Evolutionary conservation across 2,113 vertebrate species (phyloP).

Genomic region (Picathartes gymnocephalus): DNA sequence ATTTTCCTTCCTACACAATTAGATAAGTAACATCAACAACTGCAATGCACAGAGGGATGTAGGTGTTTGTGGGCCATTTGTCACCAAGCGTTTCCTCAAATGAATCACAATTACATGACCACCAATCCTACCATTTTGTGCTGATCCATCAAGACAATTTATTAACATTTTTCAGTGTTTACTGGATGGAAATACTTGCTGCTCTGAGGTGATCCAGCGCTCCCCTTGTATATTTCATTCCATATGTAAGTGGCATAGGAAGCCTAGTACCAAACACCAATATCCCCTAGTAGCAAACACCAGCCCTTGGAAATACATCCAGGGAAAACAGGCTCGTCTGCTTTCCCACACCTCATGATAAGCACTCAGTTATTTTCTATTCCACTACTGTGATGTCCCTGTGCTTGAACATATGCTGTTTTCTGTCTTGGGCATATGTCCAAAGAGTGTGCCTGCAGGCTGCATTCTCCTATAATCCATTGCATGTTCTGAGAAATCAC

Average conservation of each 20-base stretch:
- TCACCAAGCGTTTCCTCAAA: not conserved
- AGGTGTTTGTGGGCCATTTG: conserved; percentile 16
- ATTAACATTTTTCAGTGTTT: conserved; percentile 28
- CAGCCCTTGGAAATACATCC: not conserved
- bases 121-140: not conserved
- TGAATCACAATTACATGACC: not conserved
- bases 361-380: conserved; percentile 23
- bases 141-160: conserved; percentile 4
- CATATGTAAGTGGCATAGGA: not conserved
- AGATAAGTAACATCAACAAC: not conserved
- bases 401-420: conserved; percentile 43
- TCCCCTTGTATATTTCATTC: not conserved
- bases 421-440: conserved; percentile 39
- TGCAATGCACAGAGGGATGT: not conserved
- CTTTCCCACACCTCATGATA: not conserved
- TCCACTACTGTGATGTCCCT: conserved; percentile 28
- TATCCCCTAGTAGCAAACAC: not conserved
- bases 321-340: not conserved
- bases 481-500: conserved; percentile 26
- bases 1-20: not conserved
- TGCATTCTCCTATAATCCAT: not conserved
- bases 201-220: not conserved
- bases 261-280: not conserved
- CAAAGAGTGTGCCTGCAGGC: conserved; percentile 35
- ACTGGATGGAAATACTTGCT: not conserved